Conservation (phyloP, 2,797 vertebrate genomes). For the Columba guinea region DNA sequence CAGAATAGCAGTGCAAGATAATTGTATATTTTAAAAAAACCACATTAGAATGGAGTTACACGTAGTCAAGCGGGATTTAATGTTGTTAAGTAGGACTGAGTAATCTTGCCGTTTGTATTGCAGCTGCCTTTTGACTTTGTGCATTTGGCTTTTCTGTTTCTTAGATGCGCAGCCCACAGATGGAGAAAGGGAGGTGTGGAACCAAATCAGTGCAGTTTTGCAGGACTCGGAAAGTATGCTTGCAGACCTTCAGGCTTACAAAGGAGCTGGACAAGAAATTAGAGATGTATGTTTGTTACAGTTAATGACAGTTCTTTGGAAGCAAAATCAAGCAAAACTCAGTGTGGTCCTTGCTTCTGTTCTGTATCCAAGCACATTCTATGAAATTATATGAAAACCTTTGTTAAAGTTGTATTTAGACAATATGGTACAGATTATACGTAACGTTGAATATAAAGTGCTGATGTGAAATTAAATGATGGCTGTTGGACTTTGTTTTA, state of each 20-base stretch:
- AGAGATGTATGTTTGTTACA: slow-evolving; percentile 85
- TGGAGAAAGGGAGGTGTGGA: slow-evolving; percentile 94
- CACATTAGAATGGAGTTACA: neutral
- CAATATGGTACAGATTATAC: neutral
- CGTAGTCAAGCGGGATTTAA: neutral
- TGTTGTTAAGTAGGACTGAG: neutral
- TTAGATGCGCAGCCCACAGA: slow-evolving; percentile 97
- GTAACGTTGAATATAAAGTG: neutral
- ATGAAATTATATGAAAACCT: neutral
- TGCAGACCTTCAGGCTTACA: slow-evolving; percentile 93
- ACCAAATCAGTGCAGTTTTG: slow-evolving; percentile 95
- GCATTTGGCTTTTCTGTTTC: slow-evolving; percentile 49
- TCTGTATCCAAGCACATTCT: neutral
- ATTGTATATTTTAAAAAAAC: neutral
- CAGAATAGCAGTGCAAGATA: neutral
- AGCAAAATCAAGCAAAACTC: slow-evolving; percentile 13
- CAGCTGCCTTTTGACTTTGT: neutral
- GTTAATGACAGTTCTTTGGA: neutral
- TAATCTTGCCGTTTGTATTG: neutral
- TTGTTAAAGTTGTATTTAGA: neutral
- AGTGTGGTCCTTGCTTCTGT: neutral
- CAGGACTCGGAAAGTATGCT: slow-evolving; percentile 98
- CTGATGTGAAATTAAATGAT: neutral
- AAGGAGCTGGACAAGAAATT: slow-evolving; percentile 97
- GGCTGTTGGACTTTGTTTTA: neutral